Percentiles rank a stretch among this genome's conserved stretches.
phyloP scores from a whole-genome alignment of 2,113 vertebrate genomes.

The Pristiophorus japonicus region DNA sequence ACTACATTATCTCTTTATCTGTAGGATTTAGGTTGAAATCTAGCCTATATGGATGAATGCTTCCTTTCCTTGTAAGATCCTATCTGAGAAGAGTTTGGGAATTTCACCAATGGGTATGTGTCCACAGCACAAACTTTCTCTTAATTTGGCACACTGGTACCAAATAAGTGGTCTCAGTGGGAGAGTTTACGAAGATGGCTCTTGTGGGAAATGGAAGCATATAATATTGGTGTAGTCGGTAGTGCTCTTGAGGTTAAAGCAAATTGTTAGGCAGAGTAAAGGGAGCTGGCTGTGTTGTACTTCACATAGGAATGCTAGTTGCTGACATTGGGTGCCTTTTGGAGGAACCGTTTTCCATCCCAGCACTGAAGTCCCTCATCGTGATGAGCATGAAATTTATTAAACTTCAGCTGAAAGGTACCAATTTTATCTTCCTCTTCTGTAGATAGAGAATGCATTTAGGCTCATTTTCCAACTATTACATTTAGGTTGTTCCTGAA shows the following conservation, averaged over 20 bases:
- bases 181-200: neutral
- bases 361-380: neutral
- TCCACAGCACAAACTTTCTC: neutral
- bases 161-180: neutral
- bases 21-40: neutral
- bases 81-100: neutral
- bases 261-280: neutral
- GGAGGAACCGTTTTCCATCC: neutral
- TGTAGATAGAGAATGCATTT: neutral
- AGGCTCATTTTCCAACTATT: neutral
- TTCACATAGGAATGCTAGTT: neutral
- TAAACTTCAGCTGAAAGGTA: neutral
- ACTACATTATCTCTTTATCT: neutral
- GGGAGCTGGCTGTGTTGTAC: neutral
- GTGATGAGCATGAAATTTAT: neutral
- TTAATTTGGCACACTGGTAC: neutral
- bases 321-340: neutral
- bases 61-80: neutral
- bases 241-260: neutral
- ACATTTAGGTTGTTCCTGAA: neutral
- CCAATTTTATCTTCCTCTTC: neutral
- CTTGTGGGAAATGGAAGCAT: neutral
- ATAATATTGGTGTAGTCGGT: neutral
- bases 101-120: neutral
- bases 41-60: neutral